These are phyloP conservation scores for Lacerta viridis DNA, from an alignment of 2,797 vertebrate species.

Conservation along the genomic window DNA sequence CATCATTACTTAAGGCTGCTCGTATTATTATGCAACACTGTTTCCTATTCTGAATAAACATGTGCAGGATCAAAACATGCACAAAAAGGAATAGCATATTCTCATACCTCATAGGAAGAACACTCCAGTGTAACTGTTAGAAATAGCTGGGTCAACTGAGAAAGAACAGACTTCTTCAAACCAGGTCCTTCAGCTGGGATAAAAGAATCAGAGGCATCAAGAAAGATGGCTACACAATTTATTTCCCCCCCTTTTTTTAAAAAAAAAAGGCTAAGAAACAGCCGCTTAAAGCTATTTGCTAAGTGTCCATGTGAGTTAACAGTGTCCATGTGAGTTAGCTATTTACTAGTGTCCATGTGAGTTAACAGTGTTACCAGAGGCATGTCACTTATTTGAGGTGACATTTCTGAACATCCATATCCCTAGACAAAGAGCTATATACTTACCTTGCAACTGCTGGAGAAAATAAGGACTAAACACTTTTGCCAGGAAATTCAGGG, in stretches of 20 bases:
- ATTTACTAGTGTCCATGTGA: neutral
- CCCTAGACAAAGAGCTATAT: neutral
- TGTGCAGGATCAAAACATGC: constrained; percentile 16
- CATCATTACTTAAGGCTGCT: neutral
- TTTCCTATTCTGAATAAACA: constrained; percentile 2
- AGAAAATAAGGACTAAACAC: constrained; percentile 92
- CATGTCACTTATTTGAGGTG: neutral
- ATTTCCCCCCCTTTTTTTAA: neutral
- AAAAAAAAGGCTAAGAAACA: neutral
- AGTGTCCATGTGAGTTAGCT: neutral
- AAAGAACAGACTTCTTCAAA: constrained; percentile 80
- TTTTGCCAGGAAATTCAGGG: constrained; percentile 92
- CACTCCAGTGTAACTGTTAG: constrained; percentile 91
- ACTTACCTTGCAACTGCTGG: constrained; percentile 90
- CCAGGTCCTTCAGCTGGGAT: constrained; percentile 80
- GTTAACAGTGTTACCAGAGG: neutral
- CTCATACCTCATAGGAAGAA: constrained; percentile 89
- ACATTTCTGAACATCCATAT: neutral
- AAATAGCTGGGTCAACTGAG: constrained; percentile 91
- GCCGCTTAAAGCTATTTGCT: neutral
- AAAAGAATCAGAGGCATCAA: constrained; percentile 46
- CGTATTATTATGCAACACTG: neutral
- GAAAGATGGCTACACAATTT: neutral
- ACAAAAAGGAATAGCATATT: neutral
- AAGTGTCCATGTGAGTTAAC: neutral